Conservation (phyloP, 2,797 vertebrate species). For the Gadopsis bispinosus region DNA sequence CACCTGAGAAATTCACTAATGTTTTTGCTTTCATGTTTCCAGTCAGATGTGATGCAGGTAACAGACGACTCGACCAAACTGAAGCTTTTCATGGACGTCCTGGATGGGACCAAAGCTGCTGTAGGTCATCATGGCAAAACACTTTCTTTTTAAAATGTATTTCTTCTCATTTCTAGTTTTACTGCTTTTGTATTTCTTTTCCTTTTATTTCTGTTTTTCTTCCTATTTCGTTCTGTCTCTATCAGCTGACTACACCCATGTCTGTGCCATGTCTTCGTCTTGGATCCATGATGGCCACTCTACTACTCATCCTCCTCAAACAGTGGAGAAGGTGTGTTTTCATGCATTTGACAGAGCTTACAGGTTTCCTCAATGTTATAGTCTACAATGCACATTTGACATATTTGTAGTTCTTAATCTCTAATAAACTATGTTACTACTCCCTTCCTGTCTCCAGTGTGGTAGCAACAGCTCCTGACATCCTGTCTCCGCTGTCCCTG, state of each 20-base stretch:
- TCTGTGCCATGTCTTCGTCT: constrained; percentile 92
- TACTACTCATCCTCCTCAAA: constrained; percentile 93
- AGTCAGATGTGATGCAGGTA: constrained; percentile 94
- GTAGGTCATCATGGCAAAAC: constrained; percentile 78
- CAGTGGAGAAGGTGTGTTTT: constrained; percentile 92
- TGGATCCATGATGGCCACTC: constrained; percentile 95
- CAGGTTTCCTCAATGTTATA: not conserved
- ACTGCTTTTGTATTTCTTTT: not conserved
- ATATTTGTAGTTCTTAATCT: not conserved
- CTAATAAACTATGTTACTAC: not conserved
- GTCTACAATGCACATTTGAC: not conserved
- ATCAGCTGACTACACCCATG: constrained; percentile 88
- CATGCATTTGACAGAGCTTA: not conserved
- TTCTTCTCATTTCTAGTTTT: rapidly evolving
- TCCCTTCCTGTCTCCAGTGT: constrained; percentile 81
- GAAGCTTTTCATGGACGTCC: constrained; percentile 93
- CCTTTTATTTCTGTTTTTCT: not conserved
- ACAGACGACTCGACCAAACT: constrained; percentile 87
- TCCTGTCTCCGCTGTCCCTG: constrained; percentile 90
- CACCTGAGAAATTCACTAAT: not conserved
- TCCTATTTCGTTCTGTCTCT: not conserved
- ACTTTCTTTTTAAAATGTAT: not conserved
- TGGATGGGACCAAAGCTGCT: constrained; percentile 91
- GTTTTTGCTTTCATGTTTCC: constrained; percentile 29
- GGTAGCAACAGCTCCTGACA: constrained; percentile 89